Conservation (phyloP, 2,113 vertebrate species). For the Notothenia rossii region DNA sequence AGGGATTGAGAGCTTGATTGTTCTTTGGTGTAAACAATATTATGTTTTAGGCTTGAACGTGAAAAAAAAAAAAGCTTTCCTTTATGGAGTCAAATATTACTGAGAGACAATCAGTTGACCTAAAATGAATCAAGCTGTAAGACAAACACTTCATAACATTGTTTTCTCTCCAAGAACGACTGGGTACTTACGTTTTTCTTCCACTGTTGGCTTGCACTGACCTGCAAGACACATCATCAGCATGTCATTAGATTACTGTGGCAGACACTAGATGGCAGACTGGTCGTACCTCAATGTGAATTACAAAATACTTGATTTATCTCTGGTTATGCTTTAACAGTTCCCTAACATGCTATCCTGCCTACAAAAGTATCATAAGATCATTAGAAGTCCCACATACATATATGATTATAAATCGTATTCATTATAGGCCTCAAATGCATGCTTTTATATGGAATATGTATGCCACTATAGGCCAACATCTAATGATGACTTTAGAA, state of each 20-base stretch:
- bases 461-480: not conserved
- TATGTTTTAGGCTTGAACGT: not conserved
- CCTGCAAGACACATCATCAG: constrained; percentile 82
- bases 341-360: constrained; percentile 25
- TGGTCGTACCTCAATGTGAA: constrained; percentile 34
- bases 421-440: not conserved
- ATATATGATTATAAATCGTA: not conserved
- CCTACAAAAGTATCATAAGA: constrained; percentile 9
- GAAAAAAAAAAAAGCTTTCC: not conserved
- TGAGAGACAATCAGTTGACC: not conserved
- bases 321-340: constrained; percentile 7
- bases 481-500: not conserved
- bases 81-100: not conserved
- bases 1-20: not conserved
- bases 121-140: not conserved
- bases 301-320: constrained; percentile 8
- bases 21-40: not conserved
- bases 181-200: constrained; percentile 84
- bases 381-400: not conserved
- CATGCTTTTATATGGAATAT: constrained; percentile 3
- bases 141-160: constrained; percentile 18
- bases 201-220: constrained; percentile 77
- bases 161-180: not conserved
- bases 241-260: constrained; percentile 34
- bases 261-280: constrained; percentile 82